Percentiles rank a stretch among this genome's conserved stretches.
Conservation (phyloP, 1,140 invertebrate genomes). For the Yoshiicerus persimilis region DNA sequence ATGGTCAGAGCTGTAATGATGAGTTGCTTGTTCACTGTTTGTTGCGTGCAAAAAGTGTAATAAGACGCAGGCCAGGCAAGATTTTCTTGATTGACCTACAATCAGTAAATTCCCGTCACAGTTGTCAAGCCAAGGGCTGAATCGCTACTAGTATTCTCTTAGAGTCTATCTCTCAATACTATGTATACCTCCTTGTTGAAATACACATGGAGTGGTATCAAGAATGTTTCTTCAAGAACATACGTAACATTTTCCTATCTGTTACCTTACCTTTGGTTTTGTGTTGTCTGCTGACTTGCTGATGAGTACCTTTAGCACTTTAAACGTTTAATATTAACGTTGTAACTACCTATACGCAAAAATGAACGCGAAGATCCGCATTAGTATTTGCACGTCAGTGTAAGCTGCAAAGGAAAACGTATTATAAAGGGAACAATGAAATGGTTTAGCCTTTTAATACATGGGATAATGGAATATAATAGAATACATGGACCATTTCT, state of each 20-base stretch:
- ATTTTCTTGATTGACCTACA: background rate
- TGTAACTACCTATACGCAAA: no score
- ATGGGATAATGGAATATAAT: background rate
- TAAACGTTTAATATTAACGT: no score
- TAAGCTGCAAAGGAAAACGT: no score
- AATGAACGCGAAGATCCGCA: background rate
- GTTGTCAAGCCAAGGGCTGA: slow-evolving; percentile 2
- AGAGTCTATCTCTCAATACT: background rate
- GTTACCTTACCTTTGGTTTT: background rate
- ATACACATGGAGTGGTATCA: background rate
- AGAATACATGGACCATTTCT: background rate
- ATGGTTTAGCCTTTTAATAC: background rate
- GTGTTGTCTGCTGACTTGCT: no score
- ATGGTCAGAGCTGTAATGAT: background rate
- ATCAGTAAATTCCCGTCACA: background rate
- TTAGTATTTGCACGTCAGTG: background rate
- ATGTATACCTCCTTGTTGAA: background rate
- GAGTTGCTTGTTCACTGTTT: background rate
- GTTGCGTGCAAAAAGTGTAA: background rate
- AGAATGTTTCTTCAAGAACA: background rate
- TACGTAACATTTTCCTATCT: background rate
- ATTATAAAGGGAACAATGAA: background rate
- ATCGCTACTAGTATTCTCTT: background rate
- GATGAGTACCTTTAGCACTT: no score
- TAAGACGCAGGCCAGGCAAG: background rate